Percentiles rank a stretch among this genome's conserved stretches.
phyloP scores from a whole-genome alignment of 2,797 vertebrate genomes.

The Amblyraja radiata region DNA sequence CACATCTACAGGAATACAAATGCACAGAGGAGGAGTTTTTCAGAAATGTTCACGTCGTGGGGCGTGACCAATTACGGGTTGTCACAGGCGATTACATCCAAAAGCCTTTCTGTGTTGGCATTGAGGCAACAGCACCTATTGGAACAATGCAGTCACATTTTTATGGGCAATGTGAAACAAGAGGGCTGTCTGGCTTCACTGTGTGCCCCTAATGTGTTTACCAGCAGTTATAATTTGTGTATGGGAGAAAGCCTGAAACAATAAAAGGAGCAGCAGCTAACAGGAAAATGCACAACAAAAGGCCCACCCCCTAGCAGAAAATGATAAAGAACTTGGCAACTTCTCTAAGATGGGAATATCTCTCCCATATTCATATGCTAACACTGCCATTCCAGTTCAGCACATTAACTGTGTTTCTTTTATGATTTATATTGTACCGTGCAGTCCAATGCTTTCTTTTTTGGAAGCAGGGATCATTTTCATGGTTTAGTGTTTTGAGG shows the following conservation, averaged over 20 bases:
- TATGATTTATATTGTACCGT: conserved; percentile 20
- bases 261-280: conserved; percentile 11
- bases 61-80: conserved; percentile 28
- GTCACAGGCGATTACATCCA: conserved; percentile 34
- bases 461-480: neutral
- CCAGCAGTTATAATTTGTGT: conserved; percentile 30
- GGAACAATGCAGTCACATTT: conserved; percentile 34
- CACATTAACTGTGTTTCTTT: conserved; percentile 25
- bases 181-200: conserved; percentile 9
- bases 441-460: neutral
- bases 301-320: conserved; percentile 14
- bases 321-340: conserved; percentile 33
- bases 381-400: conserved; percentile 3
- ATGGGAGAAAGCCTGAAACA: conserved; percentile 31
- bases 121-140: conserved; percentile 34
- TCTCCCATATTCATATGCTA: conserved; percentile 33
- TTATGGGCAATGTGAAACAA: conserved; percentile 28
- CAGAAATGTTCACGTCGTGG: conserved; percentile 25
- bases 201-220: conserved; percentile 15
- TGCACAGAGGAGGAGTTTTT: neutral
- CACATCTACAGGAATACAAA: conserved; percentile 25
- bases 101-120: conserved; percentile 27
- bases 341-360: conserved; percentile 32
- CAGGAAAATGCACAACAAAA: neutral
- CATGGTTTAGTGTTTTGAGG: neutral